phyloP scores from a whole-genome alignment of 1,140 invertebrate genomes.

The Drosophila arawakana region DNA sequence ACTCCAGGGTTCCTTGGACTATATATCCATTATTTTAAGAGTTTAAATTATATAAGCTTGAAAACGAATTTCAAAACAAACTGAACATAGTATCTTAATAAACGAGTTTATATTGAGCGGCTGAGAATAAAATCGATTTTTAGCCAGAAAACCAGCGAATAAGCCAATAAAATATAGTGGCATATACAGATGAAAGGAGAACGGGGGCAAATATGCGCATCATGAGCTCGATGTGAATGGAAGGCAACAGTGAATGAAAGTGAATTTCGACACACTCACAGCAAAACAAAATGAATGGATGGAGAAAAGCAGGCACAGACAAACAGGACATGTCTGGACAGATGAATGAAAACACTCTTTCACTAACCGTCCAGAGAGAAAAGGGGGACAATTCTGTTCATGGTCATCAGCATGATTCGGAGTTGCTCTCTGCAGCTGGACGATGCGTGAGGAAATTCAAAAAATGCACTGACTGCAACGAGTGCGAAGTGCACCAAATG shows the following conservation, averaged over 20 bases:
- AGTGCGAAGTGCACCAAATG: constrained; percentile 17
- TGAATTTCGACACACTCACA: constrained; percentile 40
- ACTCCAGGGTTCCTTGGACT: no score
- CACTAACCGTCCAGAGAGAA: constrained; percentile 10
- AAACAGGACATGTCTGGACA: not conserved
- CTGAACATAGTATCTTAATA: no score
- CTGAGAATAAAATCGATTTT: not conserved
- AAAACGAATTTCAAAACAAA: no score
- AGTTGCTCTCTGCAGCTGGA: constrained; percentile 23
- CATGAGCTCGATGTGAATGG: constrained; percentile 60
- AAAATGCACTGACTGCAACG: constrained; percentile 55
- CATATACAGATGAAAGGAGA: not conserved
- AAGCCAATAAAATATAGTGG: not conserved
- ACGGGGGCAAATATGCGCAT: constrained; percentile 20
- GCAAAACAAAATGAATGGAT: constrained; percentile 20
- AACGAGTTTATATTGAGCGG: no score
- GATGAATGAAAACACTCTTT: constrained; percentile 4
- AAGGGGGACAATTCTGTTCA: constrained; percentile 52
- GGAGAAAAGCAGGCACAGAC: constrained; percentile 11
- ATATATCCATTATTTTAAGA: no score
- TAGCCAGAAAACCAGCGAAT: constrained; percentile 7
- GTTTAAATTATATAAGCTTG: no score
- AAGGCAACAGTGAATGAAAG: constrained; percentile 68
- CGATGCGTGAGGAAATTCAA: constrained; percentile 34
- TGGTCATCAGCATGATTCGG: constrained; percentile 29